Evolutionary conservation across 2,797 vertebrate species (phyloP).

Genomic region (Mus minutoides): DNA sequence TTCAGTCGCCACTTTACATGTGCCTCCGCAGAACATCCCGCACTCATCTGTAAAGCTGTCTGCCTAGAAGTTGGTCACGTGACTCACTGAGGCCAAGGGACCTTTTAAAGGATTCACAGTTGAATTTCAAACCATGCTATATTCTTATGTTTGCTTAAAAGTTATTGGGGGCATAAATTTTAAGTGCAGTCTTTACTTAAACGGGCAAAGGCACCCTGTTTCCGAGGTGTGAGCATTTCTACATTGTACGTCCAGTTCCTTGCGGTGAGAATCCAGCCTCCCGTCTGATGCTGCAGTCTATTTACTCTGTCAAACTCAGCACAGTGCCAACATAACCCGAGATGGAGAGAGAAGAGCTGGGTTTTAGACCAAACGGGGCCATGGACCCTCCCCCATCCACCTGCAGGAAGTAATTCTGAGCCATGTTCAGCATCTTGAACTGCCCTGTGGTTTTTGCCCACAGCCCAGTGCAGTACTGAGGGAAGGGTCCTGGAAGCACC

Average conservation of each 20-base stretch:
- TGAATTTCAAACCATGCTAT: neutral
- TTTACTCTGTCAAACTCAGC: neutral
- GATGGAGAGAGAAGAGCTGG: neutral
- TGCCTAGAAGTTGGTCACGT: neutral
- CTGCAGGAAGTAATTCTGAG: neutral
- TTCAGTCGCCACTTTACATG: neutral
- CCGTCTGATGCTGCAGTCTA: neutral
- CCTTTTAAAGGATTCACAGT: neutral
- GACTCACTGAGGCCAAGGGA: neutral
- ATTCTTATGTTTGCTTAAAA: neutral
- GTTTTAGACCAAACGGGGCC: neutral
- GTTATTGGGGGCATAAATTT: neutral
- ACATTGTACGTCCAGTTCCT: neutral
- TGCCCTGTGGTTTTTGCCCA: neutral
- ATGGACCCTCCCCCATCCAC: neutral
- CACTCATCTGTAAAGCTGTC: neutral
- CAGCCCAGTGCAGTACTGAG: neutral
- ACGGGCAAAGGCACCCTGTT: neutral
- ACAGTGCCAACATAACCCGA: neutral
- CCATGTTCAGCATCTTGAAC: neutral
- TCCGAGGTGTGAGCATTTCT: neutral
- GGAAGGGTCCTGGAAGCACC: neutral
- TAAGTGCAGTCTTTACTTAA: neutral
- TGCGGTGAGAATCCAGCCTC: neutral
- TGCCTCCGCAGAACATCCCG: neutral